A percentile compares a stretch with the other conserved stretches of the same genome.
Evolutionary conservation across 2,113 vertebrate species (phyloP).

Genomic region (Bos javanicus): DNA sequence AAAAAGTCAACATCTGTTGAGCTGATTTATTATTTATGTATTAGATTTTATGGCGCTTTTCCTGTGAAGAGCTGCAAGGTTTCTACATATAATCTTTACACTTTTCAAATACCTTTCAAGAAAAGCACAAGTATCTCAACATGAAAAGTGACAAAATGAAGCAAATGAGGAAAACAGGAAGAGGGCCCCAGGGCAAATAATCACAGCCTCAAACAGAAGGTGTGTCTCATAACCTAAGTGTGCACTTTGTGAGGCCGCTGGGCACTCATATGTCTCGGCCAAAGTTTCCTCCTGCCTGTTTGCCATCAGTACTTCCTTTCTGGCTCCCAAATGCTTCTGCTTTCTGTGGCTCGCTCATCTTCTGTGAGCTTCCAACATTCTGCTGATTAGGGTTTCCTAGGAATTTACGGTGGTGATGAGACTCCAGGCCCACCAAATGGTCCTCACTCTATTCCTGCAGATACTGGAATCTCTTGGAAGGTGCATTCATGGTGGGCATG

Average conservation of each 20-base stretch:
- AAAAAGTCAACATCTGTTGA: constrained; percentile 63
- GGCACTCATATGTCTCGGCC: background rate
- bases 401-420: background rate
- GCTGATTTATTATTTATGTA: constrained; percentile 66
- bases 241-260: background rate
- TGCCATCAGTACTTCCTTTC: background rate
- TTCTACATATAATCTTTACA: constrained; percentile 52
- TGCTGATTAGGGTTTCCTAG: background rate
- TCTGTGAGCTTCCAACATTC: background rate
- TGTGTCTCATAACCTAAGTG: background rate
- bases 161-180: background rate
- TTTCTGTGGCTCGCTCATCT: background rate
- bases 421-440: background rate
- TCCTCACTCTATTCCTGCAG: background rate
- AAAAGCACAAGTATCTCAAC: constrained; percentile 53
- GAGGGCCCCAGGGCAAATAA: background rate
- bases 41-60: constrained; percentile 59
- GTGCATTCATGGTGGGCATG: background rate
- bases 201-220: background rate
- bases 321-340: background rate
- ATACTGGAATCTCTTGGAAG: background rate
- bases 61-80: constrained; percentile 40
- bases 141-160: constrained; percentile 45
- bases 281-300: background rate
- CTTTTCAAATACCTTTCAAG: constrained; percentile 54